Evolutionary conservation across 2,113 vertebrate genomes (phyloP), one percentile per base, ranked within the genome.

Genomic region (Carettochelys insculpta): DNA sequence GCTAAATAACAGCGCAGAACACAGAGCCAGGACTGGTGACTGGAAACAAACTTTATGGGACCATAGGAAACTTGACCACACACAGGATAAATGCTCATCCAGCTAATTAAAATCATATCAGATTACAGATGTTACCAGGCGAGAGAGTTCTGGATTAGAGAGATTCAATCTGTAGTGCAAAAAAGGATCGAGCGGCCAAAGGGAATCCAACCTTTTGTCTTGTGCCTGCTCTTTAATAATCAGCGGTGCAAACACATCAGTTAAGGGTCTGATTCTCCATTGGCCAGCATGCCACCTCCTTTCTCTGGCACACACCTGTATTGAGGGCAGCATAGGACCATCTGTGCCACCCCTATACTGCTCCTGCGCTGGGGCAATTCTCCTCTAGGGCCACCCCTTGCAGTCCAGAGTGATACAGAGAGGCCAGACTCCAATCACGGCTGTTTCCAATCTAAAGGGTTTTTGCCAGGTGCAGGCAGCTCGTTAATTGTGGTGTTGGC

Each of bases 381-480:
- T 34, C 38, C 68, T 45, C 13, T 11, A 4, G 24, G 22, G 41
- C 41, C 25, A 75, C 34, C 51, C 38, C 68, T 29, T 41, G 31
- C 29, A 65, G 7, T 22, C 52, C 41, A 56, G 52, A 34, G 22
- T 6, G 27, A 41, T 34, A 5, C 17, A 31, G 3, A 34, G 43
- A 54, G 52, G 45, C 48, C 79, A 75, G 47, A 43, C 14, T 1
- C 12, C 20, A n/a, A 51, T 51, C 53, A 34, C 1, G 24, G 3
- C 31, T 58, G 1, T 19, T 84, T 90, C n/a, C 68, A 56, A 11
- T 80, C 77, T 48, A 4, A 20, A 53, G 85, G n/a, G 58, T 45
- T 85, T 56, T 56, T 17, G 0, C 0, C 2, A 22, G 0, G 3
- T 7, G 73, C 1, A 0, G 19, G 34, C 38, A 27, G 47, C 58